phyloP scores from a whole-genome alignment of 2,113 vertebrate species.

The Tyto alba region DNA sequence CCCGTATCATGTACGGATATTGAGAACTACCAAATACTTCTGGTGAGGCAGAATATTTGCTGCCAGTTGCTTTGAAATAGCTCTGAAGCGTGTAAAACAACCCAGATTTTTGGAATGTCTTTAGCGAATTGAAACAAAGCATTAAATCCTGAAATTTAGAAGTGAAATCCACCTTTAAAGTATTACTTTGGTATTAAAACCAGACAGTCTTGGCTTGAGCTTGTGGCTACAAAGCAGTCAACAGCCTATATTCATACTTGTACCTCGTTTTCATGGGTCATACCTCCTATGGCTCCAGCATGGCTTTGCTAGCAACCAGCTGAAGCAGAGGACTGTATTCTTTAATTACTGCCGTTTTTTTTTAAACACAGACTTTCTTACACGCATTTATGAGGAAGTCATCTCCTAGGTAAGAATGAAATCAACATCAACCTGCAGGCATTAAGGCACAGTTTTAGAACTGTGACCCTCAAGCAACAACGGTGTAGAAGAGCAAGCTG shows the following conservation, averaged over 20 bases:
- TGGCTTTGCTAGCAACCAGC: neutral
- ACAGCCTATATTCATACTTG: neutral
- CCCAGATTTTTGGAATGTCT: neutral
- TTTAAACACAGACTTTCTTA: neutral
- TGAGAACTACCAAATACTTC: neutral
- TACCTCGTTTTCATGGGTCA: neutral
- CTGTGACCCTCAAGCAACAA: neutral
- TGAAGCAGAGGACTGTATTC: neutral
- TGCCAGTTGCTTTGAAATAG: neutral
- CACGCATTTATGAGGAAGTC: neutral
- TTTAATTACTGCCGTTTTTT: neutral
- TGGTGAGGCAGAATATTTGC: neutral
- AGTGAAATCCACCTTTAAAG: neutral
- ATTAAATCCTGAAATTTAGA: neutral
- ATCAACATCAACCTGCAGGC: neutral
- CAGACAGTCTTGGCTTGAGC: neutral
- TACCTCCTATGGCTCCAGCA: neutral
- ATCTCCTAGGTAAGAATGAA: neutral
- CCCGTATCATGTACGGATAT: rapidly evolving
- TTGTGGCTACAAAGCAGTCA: neutral
- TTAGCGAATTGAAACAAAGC: neutral
- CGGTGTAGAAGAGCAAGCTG: neutral
- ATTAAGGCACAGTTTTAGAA: neutral
- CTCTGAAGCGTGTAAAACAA: neutral
- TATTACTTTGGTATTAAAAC: neutral